phyloP scores from a whole-genome alignment of 2,888 invertebrate genomes.

The Alloscopus bannaensis region DNA sequence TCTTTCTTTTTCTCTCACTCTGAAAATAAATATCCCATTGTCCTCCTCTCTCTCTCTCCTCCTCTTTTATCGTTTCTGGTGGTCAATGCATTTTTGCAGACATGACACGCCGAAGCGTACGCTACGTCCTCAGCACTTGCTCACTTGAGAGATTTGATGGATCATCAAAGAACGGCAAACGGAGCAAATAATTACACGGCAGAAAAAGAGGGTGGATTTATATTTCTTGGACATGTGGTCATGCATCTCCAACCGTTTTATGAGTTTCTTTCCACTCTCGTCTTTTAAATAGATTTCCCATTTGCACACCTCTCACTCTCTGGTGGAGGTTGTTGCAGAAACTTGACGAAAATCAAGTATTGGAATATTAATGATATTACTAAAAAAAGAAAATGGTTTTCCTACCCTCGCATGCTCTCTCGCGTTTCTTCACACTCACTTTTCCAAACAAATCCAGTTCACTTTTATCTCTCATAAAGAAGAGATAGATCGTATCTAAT shows the following conservation, averaged over 20 bases:
- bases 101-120: no score
- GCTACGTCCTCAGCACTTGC: no score
- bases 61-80: slow-evolving; percentile 5
- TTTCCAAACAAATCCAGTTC: slow-evolving; percentile 16
- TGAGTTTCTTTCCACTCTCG: slow-evolving; percentile 24
- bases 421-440: background rate
- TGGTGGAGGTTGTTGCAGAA: slow-evolving; percentile 31
- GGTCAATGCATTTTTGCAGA: no score
- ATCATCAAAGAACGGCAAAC: background rate
- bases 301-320: background rate
- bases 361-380: background rate
- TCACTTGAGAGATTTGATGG: no score
- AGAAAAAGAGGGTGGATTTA: no score
- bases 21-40: slow-evolving; percentile 32
- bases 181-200: slow-evolving; percentile 16
- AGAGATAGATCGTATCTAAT: slow-evolving; percentile 2
- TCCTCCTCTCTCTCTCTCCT: no score
- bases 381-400: background rate
- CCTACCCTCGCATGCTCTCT: background rate
- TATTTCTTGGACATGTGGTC: slow-evolving; percentile 44
- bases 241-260: slow-evolving; percentile 19
- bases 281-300: slow-evolving; percentile 5
- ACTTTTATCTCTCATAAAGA: background rate
- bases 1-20: slow-evolving; percentile 18
- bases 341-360: slow-evolving; percentile 8